Evolutionary conservation across 2,797 vertebrate genomes (phyloP).

Genomic region (Aplochiton taeniatus): DNA sequence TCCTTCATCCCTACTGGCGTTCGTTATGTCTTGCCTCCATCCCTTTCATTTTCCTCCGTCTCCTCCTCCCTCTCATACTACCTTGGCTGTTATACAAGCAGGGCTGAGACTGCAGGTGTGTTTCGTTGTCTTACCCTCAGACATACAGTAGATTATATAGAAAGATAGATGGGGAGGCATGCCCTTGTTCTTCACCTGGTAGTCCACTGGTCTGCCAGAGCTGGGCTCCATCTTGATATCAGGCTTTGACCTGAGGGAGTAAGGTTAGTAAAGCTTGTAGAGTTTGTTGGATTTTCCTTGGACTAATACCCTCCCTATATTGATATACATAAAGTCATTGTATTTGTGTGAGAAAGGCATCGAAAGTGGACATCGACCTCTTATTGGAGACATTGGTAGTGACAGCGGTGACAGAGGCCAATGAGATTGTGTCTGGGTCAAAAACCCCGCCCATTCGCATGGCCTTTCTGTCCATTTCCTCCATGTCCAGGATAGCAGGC

Average conservation of each 20-base stretch:
- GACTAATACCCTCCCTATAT: too few species aligned
- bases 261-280: background rate
- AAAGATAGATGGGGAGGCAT: background rate
- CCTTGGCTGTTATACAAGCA: background rate
- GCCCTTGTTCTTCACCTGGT: constrained; percentile 79
- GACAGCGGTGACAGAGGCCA: constrained; percentile 93
- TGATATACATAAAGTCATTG: too few species aligned
- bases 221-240: constrained; percentile 97
- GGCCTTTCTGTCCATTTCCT: constrained; percentile 85
- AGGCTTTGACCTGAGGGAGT: constrained; percentile 88
- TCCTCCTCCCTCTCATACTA: background rate
- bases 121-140: background rate
- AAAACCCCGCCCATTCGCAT: constrained; percentile 76
- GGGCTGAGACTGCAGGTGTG: background rate
- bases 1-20: background rate
- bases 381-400: constrained; percentile 98
- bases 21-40: background rate
- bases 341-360: background rate
- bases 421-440: constrained; percentile 89
- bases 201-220: constrained; percentile 91
- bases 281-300: background rate
- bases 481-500: constrained; percentile 87
- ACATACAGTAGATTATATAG: background rate
- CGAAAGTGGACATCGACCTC: constrained; percentile 72
- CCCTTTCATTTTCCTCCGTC: background rate